Evolutionary conservation across 2,888 invertebrate species (phyloP).

Genomic region (Mystacides longicornis): DNA sequence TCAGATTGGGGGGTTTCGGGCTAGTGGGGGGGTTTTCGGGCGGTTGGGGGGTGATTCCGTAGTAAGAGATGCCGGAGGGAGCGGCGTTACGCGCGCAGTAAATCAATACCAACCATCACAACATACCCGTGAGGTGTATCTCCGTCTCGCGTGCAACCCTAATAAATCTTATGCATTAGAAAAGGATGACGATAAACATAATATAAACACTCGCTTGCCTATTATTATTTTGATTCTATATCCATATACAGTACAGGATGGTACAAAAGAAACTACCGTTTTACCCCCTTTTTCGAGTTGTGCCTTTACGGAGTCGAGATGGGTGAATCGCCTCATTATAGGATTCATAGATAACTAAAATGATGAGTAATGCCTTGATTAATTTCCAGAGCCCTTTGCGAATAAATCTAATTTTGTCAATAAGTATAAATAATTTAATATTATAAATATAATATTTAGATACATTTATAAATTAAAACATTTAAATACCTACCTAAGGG

Average conservation of each 20-base stretch:
- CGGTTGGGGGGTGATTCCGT: not conserved
- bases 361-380: too few species aligned
- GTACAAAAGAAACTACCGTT: not conserved
- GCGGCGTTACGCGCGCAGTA: constrained; percentile 36
- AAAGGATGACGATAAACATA: not conserved
- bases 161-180: not conserved
- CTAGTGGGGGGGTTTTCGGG: not conserved
- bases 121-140: constrained; percentile 31
- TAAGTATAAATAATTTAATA: too few species aligned
- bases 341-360: too few species aligned
- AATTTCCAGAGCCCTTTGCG: too few species aligned
- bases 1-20: constrained; percentile 7
- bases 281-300: not conserved
- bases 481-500: too few species aligned
- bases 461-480: too few species aligned
- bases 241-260: not conserved
- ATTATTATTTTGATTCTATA: too few species aligned
- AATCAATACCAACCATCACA: constrained; percentile 53
- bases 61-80: constrained; percentile 10
- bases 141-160: constrained; percentile 9
- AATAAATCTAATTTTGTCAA: too few species aligned
- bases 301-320: too few species aligned
- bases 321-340: too few species aligned
- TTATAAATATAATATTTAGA: too few species aligned
- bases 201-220: too few species aligned